These are phyloP conservation scores for Lucilia cuprina DNA, from an alignment of 1,140 invertebrate genomes.

Conservation along the genomic window DNA sequence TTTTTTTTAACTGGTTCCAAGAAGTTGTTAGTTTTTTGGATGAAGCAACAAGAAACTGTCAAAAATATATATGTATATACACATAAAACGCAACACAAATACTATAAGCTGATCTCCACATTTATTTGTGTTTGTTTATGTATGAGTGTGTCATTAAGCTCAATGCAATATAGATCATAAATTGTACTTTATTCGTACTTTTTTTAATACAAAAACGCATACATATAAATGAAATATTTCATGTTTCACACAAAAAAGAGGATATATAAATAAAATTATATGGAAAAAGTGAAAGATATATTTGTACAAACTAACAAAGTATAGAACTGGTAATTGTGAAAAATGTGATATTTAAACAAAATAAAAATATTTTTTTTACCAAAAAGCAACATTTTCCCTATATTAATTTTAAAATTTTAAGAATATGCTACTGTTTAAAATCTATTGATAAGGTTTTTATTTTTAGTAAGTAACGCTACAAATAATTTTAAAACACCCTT, in stretches of 20 bases:
- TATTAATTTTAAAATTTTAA: too few species aligned
- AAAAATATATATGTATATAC: too few species aligned
- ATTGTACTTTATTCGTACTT: not conserved
- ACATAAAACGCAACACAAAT: too few species aligned
- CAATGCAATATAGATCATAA: not conserved
- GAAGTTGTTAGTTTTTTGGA: too few species aligned
- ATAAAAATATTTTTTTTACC: too few species aligned
- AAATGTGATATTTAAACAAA: not conserved
- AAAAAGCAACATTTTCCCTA: too few species aligned
- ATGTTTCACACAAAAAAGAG: not conserved
- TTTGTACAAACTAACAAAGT: not conserved
- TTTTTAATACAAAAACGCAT: not conserved
- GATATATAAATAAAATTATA: not conserved
- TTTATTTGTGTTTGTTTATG: not conserved
- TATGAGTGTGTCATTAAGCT: not conserved
- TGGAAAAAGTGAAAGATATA: not conserved
- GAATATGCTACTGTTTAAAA: too few species aligned
- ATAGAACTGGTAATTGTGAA: not conserved
- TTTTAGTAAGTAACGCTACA: too few species aligned
- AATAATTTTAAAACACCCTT: too few species aligned
- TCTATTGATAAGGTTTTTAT: too few species aligned
- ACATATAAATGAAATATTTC: not conserved
- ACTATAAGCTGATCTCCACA: not conserved
- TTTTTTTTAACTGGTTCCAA: too few species aligned
- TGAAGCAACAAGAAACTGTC: too few species aligned